Evolutionary conservation across 2,797 vertebrate species (phyloP).

Genomic region (Gobionotothen gibberifrons): DNA sequence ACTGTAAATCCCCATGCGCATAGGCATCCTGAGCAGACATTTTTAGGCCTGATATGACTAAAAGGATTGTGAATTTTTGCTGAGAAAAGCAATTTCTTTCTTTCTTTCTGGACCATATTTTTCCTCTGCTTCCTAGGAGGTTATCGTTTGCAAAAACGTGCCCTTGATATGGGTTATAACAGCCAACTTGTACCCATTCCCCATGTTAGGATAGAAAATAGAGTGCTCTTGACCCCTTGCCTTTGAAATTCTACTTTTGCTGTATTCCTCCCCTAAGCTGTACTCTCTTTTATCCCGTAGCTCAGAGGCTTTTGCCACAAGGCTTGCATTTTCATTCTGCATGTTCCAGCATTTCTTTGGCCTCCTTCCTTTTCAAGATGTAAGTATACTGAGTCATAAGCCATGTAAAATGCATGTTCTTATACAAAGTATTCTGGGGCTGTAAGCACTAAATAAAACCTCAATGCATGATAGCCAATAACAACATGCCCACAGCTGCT

Average conservation of each 20-base stretch:
- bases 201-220: slow-evolving; percentile 80
- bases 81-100: slow-evolving; percentile 67
- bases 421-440: slow-evolving; percentile 39
- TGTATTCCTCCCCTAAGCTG: slow-evolving; percentile 64
- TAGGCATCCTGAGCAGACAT: slow-evolving; percentile 59
- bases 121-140: slow-evolving; percentile 67
- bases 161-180: slow-evolving; percentile 76
- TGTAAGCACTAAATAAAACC: slow-evolving; percentile 42
- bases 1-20: slow-evolving; percentile 39
- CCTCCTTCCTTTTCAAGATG: slow-evolving; percentile 17
- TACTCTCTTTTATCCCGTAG: slow-evolving; percentile 66
- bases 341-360: slow-evolving; percentile 38
- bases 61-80: slow-evolving; percentile 72
- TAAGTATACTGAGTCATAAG: slow-evolving; percentile 40
- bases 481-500: slow-evolving; percentile 43
- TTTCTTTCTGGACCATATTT: slow-evolving; percentile 47
- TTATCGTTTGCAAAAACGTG: slow-evolving; percentile 73
- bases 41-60: slow-evolving; percentile 73
- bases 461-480: slow-evolving; percentile 45
- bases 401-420: slow-evolving; percentile 42
- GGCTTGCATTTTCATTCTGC: slow-evolving; percentile 55
- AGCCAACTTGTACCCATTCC: slow-evolving; percentile 68
- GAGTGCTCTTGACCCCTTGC: slow-evolving; percentile 79
- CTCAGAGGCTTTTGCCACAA: slow-evolving; percentile 69
- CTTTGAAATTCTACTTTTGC: slow-evolving; percentile 74